A percentile compares a stretch with the other conserved stretches of the same genome.
Conservation (phyloP, 2,113 vertebrate genomes). For the Synodontis membranacea region DNA sequence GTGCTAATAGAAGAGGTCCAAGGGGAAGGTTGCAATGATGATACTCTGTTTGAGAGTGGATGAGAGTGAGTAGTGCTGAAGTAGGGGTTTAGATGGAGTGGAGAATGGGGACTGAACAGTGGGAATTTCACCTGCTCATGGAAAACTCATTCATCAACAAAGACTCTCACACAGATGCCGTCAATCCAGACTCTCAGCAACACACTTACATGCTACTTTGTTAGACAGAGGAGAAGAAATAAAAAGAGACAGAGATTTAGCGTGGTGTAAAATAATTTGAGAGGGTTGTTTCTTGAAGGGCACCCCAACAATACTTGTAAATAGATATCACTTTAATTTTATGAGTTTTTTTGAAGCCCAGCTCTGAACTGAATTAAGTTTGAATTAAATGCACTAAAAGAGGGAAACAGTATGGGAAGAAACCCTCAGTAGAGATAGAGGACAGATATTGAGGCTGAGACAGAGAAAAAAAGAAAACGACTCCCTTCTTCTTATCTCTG, state of each 20-base stretch:
- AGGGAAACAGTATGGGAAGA: conserved; percentile 5
- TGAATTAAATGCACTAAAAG: background rate
- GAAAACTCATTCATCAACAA: conserved; percentile 58
- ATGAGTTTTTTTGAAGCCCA: background rate
- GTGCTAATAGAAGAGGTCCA: conserved; percentile 42
- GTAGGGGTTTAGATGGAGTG: conserved; percentile 23
- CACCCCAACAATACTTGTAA: background rate
- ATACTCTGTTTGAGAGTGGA: conserved; percentile 18
- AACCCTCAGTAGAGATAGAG: conserved; percentile 9
- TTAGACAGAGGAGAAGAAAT: conserved; percentile 36
- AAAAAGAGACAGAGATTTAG: background rate
- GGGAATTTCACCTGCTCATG: conserved; percentile 58
- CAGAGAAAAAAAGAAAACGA: conserved; percentile 34
- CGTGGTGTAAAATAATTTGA: background rate
- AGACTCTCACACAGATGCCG: conserved; percentile 48
- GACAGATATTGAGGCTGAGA: conserved; percentile 36
- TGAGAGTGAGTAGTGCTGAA: conserved; percentile 27
- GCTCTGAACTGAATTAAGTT: conserved; percentile 27
- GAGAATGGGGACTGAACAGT: conserved; percentile 30
- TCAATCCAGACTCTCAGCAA: conserved; percentile 18
- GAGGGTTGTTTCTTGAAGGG: background rate
- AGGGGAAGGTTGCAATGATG: conserved; percentile 32
- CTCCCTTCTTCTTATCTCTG: conserved; percentile 32
- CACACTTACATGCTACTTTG: conserved; percentile 22
- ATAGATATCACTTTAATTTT: conserved; percentile 15